A percentile compares a stretch with the other conserved stretches of the same genome.
Evolutionary conservation across 2,888 invertebrate species (phyloP).

Genomic region (Mongoloraphidia duomilia): DNA sequence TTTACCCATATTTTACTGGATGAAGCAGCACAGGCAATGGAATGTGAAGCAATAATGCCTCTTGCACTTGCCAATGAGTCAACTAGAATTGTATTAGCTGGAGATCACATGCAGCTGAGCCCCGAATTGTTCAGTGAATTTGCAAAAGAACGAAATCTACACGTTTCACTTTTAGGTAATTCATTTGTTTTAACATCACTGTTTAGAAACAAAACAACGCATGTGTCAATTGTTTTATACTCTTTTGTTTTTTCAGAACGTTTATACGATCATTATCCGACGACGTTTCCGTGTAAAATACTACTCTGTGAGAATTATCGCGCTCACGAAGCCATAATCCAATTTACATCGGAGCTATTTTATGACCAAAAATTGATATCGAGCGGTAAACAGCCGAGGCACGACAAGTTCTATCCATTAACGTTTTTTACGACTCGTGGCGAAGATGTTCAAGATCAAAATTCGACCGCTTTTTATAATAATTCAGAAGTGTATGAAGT

Average conservation of each 20-base stretch:
- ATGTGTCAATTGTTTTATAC: too few species aligned
- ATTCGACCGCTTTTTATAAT: conserved; percentile 69
- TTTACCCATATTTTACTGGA: conserved; percentile 74
- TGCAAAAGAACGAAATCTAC: conserved; percentile 52
- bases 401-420: conserved; percentile 56
- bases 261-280: conserved; percentile 61
- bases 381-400: conserved; percentile 54
- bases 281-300: conserved; percentile 60
- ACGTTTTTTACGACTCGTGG: conserved; percentile 70
- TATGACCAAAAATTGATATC: conserved; percentile 64
- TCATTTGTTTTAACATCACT: too few species aligned
- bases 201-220: too few species aligned
- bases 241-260: conserved; percentile 34
- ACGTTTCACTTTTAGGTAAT: conserved; percentile 47
- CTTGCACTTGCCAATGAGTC: conserved; percentile 53
- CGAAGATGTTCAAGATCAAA: conserved; percentile 62
- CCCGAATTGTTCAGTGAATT: conserved; percentile 68
- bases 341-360: conserved; percentile 68
- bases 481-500: conserved; percentile 70
- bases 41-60: conserved; percentile 72
- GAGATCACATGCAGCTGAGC: conserved; percentile 75
- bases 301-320: conserved; percentile 70
- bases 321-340: conserved; percentile 67
- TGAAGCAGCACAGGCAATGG: conserved; percentile 78
- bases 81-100: conserved; percentile 66